These are phyloP conservation scores for Antheraea assamensis DNA, from an alignment of 2,888 invertebrate genomes.

Conservation along the genomic window DNA sequence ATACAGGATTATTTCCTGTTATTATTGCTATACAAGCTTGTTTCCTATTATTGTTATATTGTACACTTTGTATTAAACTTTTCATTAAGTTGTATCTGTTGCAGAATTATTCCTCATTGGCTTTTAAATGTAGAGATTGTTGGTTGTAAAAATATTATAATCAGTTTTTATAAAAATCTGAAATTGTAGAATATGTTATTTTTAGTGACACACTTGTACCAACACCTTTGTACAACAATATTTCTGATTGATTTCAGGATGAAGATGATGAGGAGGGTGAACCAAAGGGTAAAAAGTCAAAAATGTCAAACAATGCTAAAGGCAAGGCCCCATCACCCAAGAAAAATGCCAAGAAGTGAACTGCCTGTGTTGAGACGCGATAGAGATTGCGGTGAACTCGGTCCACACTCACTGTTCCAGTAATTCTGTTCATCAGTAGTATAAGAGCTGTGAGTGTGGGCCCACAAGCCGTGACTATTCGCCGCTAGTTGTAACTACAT, in stretches of 20 bases:
- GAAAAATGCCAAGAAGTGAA: slow-evolving; percentile 85
- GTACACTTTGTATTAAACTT: not conserved
- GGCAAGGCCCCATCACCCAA: slow-evolving; percentile 87
- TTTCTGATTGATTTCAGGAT: slow-evolving; percentile 62
- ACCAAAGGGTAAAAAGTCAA: slow-evolving; percentile 90
- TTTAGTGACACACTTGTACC: not conserved
- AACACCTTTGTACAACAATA: not conserved
- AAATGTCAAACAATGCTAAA: slow-evolving; percentile 87
- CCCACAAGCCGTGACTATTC: slow-evolving; percentile 33
- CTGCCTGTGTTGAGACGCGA: slow-evolving; percentile 34
- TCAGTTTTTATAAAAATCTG: not conserved
- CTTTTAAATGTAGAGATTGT: not conserved
- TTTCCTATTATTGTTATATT: not conserved
- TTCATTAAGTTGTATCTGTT: not conserved
- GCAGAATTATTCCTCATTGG: not conserved
- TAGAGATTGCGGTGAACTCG: slow-evolving; percentile 30
- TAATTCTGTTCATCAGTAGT: slow-evolving; percentile 23
- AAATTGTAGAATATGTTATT: not conserved
- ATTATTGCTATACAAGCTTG: not conserved
- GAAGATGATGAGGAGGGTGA: slow-evolving; percentile 90
- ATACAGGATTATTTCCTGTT: not conserved
- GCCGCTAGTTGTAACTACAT: slow-evolving; percentile 56
- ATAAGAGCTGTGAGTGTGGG: slow-evolving; percentile 27
- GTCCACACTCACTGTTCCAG: slow-evolving; percentile 4
- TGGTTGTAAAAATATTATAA: not conserved